These are phyloP conservation scores for Danio choprae DNA, from an alignment of 2,797 vertebrate species.

Conservation along the genomic window DNA sequence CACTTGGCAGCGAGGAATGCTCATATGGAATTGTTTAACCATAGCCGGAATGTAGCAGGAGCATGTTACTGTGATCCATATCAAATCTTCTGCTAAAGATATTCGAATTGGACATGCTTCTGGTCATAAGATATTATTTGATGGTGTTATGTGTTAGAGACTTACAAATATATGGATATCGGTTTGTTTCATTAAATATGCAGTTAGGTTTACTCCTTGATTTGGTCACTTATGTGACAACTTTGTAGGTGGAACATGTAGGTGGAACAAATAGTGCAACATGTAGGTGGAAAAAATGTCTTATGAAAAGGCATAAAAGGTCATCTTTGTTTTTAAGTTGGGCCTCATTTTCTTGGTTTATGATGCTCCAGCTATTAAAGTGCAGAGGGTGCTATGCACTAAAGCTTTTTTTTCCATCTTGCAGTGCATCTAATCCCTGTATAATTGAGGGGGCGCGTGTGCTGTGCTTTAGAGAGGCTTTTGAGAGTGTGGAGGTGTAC, in stretches of 20 bases:
- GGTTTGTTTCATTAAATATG: constrained; percentile 16
- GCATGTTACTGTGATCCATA: constrained; percentile 20
- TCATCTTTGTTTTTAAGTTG: constrained; percentile 18
- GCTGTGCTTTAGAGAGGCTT: constrained; percentile 21
- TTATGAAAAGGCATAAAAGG: neutral
- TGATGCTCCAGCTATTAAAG: constrained; percentile 17
- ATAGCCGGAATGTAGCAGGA: constrained; percentile 22
- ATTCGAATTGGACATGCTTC: constrained; percentile 20
- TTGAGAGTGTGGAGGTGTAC: constrained; percentile 47
- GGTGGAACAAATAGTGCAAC: constrained; percentile 5
- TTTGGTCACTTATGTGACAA: constrained; percentile 14
- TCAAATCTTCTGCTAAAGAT: constrained; percentile 35
- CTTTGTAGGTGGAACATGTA: constrained; percentile 23
- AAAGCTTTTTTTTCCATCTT: neutral
- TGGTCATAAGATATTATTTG: constrained; percentile 1
- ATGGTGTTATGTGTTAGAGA: neutral
- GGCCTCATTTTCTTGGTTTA: constrained; percentile 1
- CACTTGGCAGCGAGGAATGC: neutral
- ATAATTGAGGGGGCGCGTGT: constrained; percentile 39
- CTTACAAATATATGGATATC: constrained; percentile 18
- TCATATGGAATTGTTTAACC: constrained; percentile 50
- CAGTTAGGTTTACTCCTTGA: constrained; percentile 14
- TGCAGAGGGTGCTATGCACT: neutral
- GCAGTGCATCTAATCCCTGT: constrained; percentile 38
- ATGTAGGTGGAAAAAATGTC: constrained; percentile 12